These are phyloP conservation scores for Cyanoramphus novaezelandiae DNA, from an alignment of 2,113 vertebrate genomes.

Conservation along the genomic window DNA sequence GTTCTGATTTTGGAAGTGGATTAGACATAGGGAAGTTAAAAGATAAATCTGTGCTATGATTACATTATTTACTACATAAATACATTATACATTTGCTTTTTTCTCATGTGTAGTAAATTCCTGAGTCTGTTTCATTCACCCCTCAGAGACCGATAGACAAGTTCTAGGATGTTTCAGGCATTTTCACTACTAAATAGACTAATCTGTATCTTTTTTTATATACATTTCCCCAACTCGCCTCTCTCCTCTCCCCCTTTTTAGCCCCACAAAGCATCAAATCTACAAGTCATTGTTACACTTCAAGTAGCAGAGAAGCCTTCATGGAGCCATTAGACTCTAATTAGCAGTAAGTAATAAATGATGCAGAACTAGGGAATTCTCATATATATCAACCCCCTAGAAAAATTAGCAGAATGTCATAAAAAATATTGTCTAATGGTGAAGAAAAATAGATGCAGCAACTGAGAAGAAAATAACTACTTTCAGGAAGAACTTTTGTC, in stretches of 20 bases:
- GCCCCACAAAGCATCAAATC: not conserved
- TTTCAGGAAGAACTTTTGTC: not conserved
- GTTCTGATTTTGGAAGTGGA: not conserved
- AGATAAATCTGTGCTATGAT: not conserved
- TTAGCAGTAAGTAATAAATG: not conserved
- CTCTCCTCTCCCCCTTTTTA: not conserved
- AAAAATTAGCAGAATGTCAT: not conserved
- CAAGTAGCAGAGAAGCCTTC: not conserved
- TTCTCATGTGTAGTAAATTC: not conserved
- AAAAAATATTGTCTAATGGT: not conserved
- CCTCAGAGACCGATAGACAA: not conserved
- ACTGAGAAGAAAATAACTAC: not conserved
- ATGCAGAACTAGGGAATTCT: not conserved
- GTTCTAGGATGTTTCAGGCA: not conserved
- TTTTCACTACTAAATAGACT: not conserved
- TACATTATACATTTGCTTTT: not conserved
- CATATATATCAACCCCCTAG: not conserved
- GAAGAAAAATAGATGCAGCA: not conserved
- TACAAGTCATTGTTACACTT: not conserved
- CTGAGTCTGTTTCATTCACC: not conserved
- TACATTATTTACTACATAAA: not conserved
- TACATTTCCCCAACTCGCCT: rapidly evolving
- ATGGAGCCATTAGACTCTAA: not conserved
- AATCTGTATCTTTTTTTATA: not conserved
- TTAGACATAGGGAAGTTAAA: not conserved